Evolutionary conservation across 2,888 invertebrate genomes (phyloP).

Genomic region (Cephonodes hylas): DNA sequence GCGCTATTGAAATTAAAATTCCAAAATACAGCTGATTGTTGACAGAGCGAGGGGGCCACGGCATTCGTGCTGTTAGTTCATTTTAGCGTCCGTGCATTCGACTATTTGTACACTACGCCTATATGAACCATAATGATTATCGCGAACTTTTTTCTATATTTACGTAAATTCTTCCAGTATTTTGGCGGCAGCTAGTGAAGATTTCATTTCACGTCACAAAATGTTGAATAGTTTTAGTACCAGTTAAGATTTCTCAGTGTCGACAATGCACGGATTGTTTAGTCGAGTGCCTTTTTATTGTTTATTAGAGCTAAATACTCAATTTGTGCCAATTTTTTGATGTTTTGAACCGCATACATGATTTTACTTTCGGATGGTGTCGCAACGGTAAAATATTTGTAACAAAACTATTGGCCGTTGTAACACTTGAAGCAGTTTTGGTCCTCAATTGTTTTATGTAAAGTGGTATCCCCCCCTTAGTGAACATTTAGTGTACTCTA

Average conservation of each 20-base stretch:
- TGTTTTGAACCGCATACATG: slow-evolving; percentile 40
- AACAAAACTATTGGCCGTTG: neutral
- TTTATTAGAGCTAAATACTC: slow-evolving; percentile 57
- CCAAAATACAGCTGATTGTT: slow-evolving; percentile 53
- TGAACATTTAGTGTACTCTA: slow-evolving; percentile 10
- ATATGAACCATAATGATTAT: neutral
- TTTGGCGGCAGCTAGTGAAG: neutral
- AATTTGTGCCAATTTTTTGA: slow-evolving; percentile 64
- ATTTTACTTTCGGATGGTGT: slow-evolving; percentile 16
- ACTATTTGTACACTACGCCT: neutral
- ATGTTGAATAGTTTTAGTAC: slow-evolving; percentile 14
- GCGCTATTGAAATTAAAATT: slow-evolving; percentile 20
- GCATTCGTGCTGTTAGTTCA: slow-evolving; percentile 36
- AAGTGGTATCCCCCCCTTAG: slow-evolving; percentile 22
- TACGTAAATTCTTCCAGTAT: neutral
- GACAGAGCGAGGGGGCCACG: slow-evolving; percentile 58
- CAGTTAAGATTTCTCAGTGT: slow-evolving; percentile 16
- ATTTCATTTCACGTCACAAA: neutral
- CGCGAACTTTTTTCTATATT: neutral
- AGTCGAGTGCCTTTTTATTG: slow-evolving; percentile 42
- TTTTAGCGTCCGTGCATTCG: slow-evolving; percentile 32
- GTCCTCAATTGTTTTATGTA: neutral
- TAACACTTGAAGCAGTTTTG: neutral
- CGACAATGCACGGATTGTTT: neutral
- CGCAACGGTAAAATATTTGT: neutral